A percentile compares a stretch with the other conserved stretches of the same genome.
phyloP scores from a whole-genome alignment of 2,888 invertebrate species.

The Adineta ricciae region DNA sequence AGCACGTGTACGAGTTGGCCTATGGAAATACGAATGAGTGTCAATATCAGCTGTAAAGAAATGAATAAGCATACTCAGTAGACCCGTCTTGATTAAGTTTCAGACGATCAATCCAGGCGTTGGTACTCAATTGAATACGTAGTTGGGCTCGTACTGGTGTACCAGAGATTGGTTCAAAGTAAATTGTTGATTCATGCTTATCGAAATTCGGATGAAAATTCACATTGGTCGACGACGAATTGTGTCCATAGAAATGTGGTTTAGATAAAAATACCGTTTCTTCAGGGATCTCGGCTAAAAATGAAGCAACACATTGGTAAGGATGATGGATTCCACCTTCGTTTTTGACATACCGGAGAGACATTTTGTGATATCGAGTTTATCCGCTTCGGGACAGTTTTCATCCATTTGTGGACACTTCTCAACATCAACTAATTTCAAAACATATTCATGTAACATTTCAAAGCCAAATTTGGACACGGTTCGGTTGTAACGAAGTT shows the following conservation, averaged over 20 bases:
- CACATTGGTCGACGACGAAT: background rate
- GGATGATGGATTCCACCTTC: no score
- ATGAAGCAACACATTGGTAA: background rate
- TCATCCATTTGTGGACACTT: constrained; percentile 4
- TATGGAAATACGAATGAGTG: background rate
- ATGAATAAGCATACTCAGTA: background rate
- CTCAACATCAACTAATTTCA: background rate
- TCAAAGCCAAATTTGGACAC: background rate
- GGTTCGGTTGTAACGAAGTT: background rate
- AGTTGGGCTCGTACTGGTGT: background rate
- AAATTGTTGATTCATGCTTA: constrained; percentile 5
- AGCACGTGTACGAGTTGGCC: background rate
- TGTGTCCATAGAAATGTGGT: background rate
- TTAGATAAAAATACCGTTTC: background rate
- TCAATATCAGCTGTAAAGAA: background rate
- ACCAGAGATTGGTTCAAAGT: constrained; percentile 8
- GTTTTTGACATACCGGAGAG: background rate
- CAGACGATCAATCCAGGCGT: background rate
- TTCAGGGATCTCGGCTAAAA: background rate
- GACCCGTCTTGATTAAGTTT: background rate
- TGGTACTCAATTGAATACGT: background rate
- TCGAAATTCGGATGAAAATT: background rate
- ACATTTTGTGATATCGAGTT: constrained; percentile 4
- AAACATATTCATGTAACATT: background rate
- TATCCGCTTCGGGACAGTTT: background rate